Base-by-base conservation (phyloP, 2,797 vertebrate genomes). In the Pristis pectinata region DNA sequence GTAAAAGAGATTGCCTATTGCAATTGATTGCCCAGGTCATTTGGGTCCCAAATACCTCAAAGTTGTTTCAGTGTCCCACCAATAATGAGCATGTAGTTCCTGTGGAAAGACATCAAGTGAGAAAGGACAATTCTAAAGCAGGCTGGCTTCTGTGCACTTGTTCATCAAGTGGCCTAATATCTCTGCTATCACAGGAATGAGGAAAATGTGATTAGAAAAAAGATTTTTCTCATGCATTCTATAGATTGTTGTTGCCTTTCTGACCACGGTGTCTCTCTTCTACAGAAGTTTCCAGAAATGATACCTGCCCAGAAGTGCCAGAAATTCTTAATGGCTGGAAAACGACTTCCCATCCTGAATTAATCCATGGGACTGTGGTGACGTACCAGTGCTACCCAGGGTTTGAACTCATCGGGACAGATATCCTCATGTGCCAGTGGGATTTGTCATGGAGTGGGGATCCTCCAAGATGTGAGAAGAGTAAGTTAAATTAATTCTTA, bases 331-430 rank as follows among this genome's bases (percentile, higher is more conserved):
- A 98, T 0, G 99, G 99, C 95, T 99, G 99, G 99, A 99, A 98
- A 96, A 99, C 97, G 0, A 97, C 98, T 0, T 99, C 99, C 0
- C 98, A 99, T 95, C 98, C 98, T 0, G 99, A 99, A 96, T 97
- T 99, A 95, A 97, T 99, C 13, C 99, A 99, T 0, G 99, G 99
- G 95, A 98, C 98, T 0, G 98, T 99, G 96, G 98, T 99, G 94
- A 99, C 98, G 67, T 99, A 98, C 96, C 99, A 99, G 95, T 99
- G 98, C 97, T 99, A 99, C 95, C 99, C 99, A 0, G 98, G 98
- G 85, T 99, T 97, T 94, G 98, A 98, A 95, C 96, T 99, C 95
- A 95, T 97, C 0, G 99, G 99, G 77, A 97, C 98, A 0, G 98
- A 99, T 96, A 97, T 98, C 95, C 98, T 99, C 94, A 98, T 99